A percentile compares a stretch with the other conserved stretches of the same genome.
phyloP scores from a whole-genome alignment of 2,888 invertebrate genomes.

The Nesidiocoris tenuis region DNA sequence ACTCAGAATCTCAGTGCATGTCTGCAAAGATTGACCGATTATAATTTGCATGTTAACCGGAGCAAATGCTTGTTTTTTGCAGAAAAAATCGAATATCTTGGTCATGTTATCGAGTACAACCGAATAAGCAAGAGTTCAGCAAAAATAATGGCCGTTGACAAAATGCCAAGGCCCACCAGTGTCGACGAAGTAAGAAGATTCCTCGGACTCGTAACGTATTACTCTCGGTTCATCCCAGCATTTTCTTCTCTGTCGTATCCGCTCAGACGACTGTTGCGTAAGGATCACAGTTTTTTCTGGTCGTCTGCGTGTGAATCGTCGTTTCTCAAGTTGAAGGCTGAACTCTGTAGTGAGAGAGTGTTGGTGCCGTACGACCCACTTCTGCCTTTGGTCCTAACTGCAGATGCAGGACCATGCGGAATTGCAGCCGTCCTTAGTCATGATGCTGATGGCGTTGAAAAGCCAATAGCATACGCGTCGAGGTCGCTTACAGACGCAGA shows the following conservation, averaged over 20 bases:
- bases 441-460: constrained; percentile 1
- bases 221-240: not conserved
- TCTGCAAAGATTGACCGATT: not conserved
- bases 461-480: constrained; percentile 13
- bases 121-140: not conserved
- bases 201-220: not conserved
- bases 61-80: constrained; percentile 19
- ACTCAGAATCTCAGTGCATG: not conserved
- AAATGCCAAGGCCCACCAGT: not conserved
- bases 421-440: constrained; percentile 16
- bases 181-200: not conserved
- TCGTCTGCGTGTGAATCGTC: constrained; percentile 45
- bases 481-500: not conserved
- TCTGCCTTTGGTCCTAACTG: constrained; percentile 45
- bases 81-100: constrained; percentile 41
- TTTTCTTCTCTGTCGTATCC: not conserved
- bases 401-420: constrained; percentile 46
- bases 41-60: constrained; percentile 22
- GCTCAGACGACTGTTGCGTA: not conserved
- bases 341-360: constrained; percentile 48
- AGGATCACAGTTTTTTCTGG: constrained; percentile 46
- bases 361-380: constrained; percentile 49
- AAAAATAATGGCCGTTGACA: constrained; percentile 2
- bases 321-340: constrained; percentile 48
- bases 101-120: constrained; percentile 35